Base-by-base conservation (phyloP, 2,113 vertebrate genomes). In the Sinocyclocheilus anophthalmus region DNA sequence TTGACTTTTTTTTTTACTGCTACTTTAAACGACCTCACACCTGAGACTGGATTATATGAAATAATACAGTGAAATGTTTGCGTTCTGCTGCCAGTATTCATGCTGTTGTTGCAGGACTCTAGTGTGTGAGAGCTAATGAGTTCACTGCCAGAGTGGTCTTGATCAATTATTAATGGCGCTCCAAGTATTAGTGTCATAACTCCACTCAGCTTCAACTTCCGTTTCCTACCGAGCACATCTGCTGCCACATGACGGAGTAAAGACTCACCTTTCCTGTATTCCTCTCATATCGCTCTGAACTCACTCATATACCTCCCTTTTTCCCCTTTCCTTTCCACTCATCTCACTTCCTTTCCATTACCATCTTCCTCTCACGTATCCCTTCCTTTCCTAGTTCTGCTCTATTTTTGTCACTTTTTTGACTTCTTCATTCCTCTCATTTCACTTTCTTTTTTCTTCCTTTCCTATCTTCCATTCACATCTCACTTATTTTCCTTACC, bases 141-240 rank as follows among this genome's bases (percentile, higher is more conserved):
- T 76, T 86, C 57, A 86, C 57, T 53, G 57, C 6, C 53, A 6
- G 70, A 83, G 57, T 37, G 85, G 76, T 85, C 83, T 84, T 86
- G 84, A 84, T 88, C 69, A 88, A 88, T 88, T 86, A 88, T 88
- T 88, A 80, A 88, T 42, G 7, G n/a, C 55, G 14, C 72, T 86
- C 14, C 24, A 7, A 53, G 80, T 83, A 48, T 88, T 39, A 65
- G 45, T 86, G 84, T 81, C 73, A 86, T 86, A 84, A 84, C 85
- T 84, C 70, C 18, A 59, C 77, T 81, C 33, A 63, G 80, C 55
- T 79, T 84, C 53, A 81, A 26, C 84, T 79, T 78, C 45, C 76
- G n/a, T 67, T 88, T 83, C 79, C 45, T 63, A 86, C 50, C 42
- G 61, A 39, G 57, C 85, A 76, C 76, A 33, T 81, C 84, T 84